phyloP scores from a whole-genome alignment of 2,888 invertebrate genomes.

The Strigamia crassipes region DNA sequence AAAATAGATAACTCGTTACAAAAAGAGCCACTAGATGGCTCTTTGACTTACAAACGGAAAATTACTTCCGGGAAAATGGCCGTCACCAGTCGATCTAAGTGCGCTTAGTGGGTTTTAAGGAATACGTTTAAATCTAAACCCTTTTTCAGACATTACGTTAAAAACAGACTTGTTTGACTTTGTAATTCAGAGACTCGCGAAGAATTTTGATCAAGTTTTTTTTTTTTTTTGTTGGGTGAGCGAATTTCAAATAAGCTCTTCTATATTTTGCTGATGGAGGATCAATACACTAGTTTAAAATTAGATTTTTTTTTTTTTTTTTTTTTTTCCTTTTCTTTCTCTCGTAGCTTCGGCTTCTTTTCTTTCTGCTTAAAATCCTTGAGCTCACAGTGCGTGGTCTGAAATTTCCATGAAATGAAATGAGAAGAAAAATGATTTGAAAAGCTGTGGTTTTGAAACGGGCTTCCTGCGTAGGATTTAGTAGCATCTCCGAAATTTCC shows the following conservation, averaged over 20 bases:
- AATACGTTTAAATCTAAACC: not conserved
- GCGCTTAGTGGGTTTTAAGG: constrained; percentile 11
- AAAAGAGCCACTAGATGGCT: not conserved
- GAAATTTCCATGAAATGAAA: constrained; percentile 30
- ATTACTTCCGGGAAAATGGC: not conserved
- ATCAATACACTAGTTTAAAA: constrained; percentile 30
- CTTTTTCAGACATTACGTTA: not conserved
- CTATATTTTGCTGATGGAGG: constrained; percentile 30
- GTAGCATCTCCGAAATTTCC: not conserved
- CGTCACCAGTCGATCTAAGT: not conserved
- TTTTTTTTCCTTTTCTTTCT: too few relatives aligned
- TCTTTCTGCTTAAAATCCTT: constrained; percentile 21
- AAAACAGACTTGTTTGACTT: constrained; percentile 5
- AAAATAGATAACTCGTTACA: not conserved
- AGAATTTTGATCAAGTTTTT: constrained; percentile 13
- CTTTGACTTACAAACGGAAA: not conserved
- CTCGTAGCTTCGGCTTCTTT: not conserved
- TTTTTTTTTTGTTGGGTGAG: not conserved
- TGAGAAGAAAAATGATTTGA: constrained; percentile 30
- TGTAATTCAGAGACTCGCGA: not conserved
- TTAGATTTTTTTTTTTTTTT: constrained; percentile 23
- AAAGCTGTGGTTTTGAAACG: constrained; percentile 14
- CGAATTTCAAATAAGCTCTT: constrained; percentile 6
- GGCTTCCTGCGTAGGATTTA: not conserved
- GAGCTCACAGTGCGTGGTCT: constrained; percentile 15